These are phyloP conservation scores for Ceraclea dissimilis DNA, from an alignment of 2,888 invertebrate species.

Conservation along the genomic window DNA sequence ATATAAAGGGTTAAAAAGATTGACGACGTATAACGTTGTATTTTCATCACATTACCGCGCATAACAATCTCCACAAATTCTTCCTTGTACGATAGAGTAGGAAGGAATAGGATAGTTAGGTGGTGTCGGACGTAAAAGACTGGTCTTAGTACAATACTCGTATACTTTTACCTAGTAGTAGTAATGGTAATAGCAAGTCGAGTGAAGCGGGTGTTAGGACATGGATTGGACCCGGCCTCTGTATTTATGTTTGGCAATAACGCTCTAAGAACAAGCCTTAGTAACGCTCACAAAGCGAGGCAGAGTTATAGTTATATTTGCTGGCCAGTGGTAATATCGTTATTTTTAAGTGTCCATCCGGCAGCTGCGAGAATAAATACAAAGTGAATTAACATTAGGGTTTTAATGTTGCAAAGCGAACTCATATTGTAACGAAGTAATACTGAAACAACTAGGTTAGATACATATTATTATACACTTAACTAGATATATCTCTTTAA, in stretches of 20 bases:
- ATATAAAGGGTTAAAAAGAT: not conserved
- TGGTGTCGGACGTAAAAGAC: too few species aligned
- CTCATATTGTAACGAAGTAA: constrained; percentile 2
- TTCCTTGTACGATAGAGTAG: too few species aligned
- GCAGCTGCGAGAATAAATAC: constrained; percentile 27
- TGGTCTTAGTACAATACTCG: too few species aligned
- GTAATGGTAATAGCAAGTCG: not conserved
- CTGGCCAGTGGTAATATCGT: constrained; percentile 40
- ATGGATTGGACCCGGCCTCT: constrained; percentile 1
- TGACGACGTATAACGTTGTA: not conserved
- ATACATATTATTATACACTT: too few species aligned
- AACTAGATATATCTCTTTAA: too few species aligned
- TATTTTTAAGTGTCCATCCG: constrained; percentile 48
- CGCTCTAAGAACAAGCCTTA: constrained; percentile 17
- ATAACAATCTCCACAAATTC: too few species aligned
- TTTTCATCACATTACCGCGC: not conserved
- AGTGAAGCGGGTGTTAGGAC: not conserved
- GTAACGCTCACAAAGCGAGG: constrained; percentile 27
- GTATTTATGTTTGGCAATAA: constrained; percentile 23
- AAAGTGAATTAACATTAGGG: constrained; percentile 27
- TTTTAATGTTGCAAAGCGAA: constrained; percentile 24
- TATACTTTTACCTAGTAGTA: too few species aligned
- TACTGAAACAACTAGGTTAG: too few species aligned
- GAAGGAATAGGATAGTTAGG: too few species aligned
- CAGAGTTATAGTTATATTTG: constrained; percentile 47